Evolutionary conservation across 2,113 vertebrate species (phyloP).

Genomic region (Pygoscelis adeliae): DNA sequence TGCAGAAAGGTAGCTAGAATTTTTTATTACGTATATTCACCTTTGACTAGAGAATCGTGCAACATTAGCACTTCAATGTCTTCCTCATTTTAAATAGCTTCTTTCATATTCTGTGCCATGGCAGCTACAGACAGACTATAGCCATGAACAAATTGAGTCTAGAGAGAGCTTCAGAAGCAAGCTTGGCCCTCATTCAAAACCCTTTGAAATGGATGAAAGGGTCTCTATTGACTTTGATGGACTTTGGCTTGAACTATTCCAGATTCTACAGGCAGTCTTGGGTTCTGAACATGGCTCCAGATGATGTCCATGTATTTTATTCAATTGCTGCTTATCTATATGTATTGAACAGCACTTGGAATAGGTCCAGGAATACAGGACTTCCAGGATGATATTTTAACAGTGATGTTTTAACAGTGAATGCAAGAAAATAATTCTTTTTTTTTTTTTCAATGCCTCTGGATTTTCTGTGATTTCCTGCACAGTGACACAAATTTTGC

Average conservation of each 20-base stretch:
- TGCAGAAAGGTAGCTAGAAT: neutral
- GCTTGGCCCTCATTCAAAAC: neutral
- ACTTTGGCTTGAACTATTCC: conserved; percentile 3
- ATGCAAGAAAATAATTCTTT: neutral
- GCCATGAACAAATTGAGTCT: neutral
- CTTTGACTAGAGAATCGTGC: neutral
- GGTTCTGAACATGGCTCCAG: neutral
- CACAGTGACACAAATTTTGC: neutral
- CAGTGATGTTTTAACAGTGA: neutral
- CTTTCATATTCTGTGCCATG: neutral
- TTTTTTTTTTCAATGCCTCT: neutral
- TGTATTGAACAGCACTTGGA: neutral
- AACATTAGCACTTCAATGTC: neutral
- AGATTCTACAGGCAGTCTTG: neutral
- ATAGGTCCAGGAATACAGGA: neutral
- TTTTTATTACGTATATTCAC: conserved; percentile 17
- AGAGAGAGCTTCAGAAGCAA: neutral
- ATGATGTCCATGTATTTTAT: neutral
- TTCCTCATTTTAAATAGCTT: conserved; percentile 8
- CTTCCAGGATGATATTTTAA: neutral
- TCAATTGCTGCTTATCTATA: neutral
- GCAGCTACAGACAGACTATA: neutral
- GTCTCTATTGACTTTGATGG: neutral
- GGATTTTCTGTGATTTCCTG: neutral
- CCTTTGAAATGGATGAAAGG: neutral